These are phyloP conservation scores for Heliornis fulica DNA, from an alignment of 2,113 vertebrate species.

Conservation along the genomic window DNA sequence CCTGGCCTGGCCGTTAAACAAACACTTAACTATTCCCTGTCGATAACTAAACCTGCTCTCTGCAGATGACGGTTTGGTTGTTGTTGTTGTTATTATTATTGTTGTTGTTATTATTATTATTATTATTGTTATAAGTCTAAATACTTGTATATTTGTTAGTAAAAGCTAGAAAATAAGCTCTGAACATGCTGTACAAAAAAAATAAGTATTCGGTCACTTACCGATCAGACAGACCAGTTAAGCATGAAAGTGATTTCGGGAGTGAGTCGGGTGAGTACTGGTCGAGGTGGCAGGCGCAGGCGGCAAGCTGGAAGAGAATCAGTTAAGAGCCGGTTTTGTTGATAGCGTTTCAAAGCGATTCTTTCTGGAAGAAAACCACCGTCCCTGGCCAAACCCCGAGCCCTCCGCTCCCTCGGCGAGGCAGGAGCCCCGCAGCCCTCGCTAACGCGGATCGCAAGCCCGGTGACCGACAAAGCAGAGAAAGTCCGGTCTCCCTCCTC, in stretches of 20 bases:
- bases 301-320: constrained; percentile 17
- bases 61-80: constrained; percentile 35
- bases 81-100: not conserved
- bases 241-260: not conserved
- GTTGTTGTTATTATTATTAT: not conserved
- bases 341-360: not conserved
- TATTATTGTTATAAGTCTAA: constrained; percentile 61
- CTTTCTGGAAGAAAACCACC: not conserved
- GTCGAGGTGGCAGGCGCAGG: not conserved
- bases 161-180: constrained; percentile 72
- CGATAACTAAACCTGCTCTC: constrained; percentile 60
- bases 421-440: not conserved
- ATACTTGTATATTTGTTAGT: constrained; percentile 68
- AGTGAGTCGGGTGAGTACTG: not conserved
- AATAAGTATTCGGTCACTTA: constrained; percentile 78
- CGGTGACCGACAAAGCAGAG: not conserved
- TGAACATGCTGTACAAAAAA: constrained; percentile 72
- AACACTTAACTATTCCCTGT: constrained; percentile 67
- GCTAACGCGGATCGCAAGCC: not conserved
- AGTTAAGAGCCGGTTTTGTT: not conserved
- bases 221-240: constrained; percentile 46
- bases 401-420: not conserved
- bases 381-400: not conserved
- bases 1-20: constrained; percentile 52
- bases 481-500: not conserved